Conservation (phyloP, 2,888 invertebrate genomes). For the Papilio gigon region DNA sequence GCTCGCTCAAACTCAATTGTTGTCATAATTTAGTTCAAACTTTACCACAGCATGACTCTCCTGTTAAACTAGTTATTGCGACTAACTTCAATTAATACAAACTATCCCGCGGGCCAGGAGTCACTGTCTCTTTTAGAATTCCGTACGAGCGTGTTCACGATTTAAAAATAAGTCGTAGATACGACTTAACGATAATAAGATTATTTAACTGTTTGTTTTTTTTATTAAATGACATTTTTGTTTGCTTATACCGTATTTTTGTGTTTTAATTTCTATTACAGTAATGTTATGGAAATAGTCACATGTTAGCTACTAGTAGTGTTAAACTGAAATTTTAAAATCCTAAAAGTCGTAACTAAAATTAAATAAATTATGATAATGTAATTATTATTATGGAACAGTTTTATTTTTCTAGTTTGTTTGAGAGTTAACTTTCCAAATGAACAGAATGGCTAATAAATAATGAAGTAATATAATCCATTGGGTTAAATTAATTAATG, state of each 20-base stretch:
- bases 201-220: too few species aligned
- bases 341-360: too few species aligned
- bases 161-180: background rate
- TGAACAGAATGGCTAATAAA: background rate
- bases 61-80: constrained; percentile 1
- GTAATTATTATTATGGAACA: too few species aligned
- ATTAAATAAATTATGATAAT: too few species aligned
- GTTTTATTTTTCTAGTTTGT: too few species aligned
- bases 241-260: background rate
- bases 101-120: background rate
- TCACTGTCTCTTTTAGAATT: background rate
- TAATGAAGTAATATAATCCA: constrained; percentile 1
- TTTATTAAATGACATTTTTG: too few species aligned
- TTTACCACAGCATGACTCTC: constrained; percentile 10
- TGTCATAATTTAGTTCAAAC: constrained; percentile 25
- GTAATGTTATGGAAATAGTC: too few species aligned
- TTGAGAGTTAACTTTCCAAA: background rate
- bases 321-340: too few species aligned
- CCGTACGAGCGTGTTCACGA: background rate
- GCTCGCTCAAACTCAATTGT: constrained; percentile 15
- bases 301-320: too few species aligned
- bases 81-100: constrained; percentile 8
- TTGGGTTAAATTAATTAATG: constrained; percentile 18
- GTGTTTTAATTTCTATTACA: too few species aligned
- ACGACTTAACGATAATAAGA: too few species aligned